Evolutionary conservation across 2,888 invertebrate species (phyloP), one percentile per base, ranked within the genome.

Genomic region (Urechis unicinctus): DNA sequence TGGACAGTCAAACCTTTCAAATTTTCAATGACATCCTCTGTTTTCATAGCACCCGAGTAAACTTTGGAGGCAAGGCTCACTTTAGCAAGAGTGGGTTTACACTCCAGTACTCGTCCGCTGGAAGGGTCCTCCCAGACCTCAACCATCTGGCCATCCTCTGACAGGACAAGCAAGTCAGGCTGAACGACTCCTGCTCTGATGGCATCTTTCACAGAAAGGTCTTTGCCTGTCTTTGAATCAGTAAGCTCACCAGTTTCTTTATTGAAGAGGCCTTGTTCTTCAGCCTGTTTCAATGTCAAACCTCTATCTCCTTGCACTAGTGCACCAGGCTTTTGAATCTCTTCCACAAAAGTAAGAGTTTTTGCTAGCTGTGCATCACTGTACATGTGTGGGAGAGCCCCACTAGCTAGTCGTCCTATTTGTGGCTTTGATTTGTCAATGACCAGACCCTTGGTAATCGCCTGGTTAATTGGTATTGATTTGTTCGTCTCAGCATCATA

Each of bases 401-500:
- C n/a, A 55, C 73, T 72, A 61, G 69, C 68, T 21, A 75, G 60
- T 52, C 72, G 58, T n/a, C 62, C 45, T 2, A 58, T 59, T 24
- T 31, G 13, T 24, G 45, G 44, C n/a, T 45, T 58, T 3, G 53
- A 50, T 9, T 58, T 56, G 13, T 51, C 56, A 24, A 61, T 28
- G 6, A 53, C 61, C 6, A 61, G 51, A 24, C 61, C 61, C 30
- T 57, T 55, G 25, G 52, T 47, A 5, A 60, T 48, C 2, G 61
- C 61, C 46, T 60, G 58, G 29, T 71, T 66, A 56, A 74, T 71
- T 52, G 66, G 41, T 25, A 57, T 51, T 21, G 86, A 85, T 72
- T 89, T 85, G 4, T 89, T 90, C 1, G 89, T 88, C 66, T 83
- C 84, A 0, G 92, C 89, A 78, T 93, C 90, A 54, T 60, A 67